Evolutionary conservation across 2,888 invertebrate species (phyloP), one percentile per base, ranked within the genome.

Genomic region (Machimus rusticus): DNA sequence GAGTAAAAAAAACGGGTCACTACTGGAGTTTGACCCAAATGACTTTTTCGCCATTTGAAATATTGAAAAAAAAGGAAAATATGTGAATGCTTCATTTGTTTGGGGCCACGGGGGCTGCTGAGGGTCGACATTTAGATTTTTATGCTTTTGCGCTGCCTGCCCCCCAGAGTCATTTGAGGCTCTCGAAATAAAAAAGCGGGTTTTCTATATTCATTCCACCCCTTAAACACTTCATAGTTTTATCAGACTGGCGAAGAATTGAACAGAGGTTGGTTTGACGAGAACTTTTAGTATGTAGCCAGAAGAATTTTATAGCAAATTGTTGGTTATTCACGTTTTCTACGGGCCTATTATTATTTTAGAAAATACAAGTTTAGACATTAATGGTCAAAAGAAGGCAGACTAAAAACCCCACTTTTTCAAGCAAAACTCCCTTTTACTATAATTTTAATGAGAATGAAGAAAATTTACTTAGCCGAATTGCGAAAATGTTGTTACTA

Each of bases 21-120:
- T 37, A 66, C 66, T 84, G 23, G 81, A 66, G 37, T 66, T 66
- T 84, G 82, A 57, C 82, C 82, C 37, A 46, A 84, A 84, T 84
- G 82, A 66, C 66, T 84, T 84, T 84, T 84, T 66, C 66, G 23
- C 82, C 37, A 37, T 39, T 66, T 66, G 39, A 84, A 66, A 84
- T 79, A 79, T 79, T 79, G 79, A 79, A 79, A 79, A 79, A 79
- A 79, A 51, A 46, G 31, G 31, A 76, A 34, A 34, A 51, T 28
- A 12, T 79, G 79, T 79, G 51, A 46, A 79, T 79, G 51, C 51
- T 46, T 51, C 51, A 46, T 79, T 46, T 23, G 66, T 66, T 34
- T 23, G 23, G 66, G 66, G 28, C 28, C 28, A 51, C 3, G 0
- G 43, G 51, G n/a, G 16, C n/a, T 19, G 6, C 34, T 43, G 43